These are phyloP conservation scores for Crypturellus tataupa DNA, from an alignment of 2,797 vertebrate species.

Conservation along the genomic window DNA sequence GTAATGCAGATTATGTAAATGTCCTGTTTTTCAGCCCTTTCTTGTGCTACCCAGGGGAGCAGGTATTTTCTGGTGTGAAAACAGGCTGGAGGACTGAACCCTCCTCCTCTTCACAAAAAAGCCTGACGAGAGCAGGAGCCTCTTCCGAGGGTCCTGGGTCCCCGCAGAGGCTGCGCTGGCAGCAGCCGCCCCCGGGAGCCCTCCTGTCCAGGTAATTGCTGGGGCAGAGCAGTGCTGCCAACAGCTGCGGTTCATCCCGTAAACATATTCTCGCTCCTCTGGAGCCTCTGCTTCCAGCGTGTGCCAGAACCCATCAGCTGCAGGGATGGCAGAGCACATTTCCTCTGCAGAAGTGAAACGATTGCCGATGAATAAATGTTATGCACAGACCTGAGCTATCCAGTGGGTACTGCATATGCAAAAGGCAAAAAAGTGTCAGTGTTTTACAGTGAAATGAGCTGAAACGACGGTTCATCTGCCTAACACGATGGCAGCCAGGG, in stretches of 20 bases:
- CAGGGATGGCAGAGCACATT: conserved; percentile 29
- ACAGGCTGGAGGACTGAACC: neutral
- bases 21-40: neutral
- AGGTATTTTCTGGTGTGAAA: neutral
- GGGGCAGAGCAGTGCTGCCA: conserved; percentile 55
- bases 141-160: neutral
- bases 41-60: neutral
- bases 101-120: neutral
- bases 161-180: fast-evolving
- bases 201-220: conserved; percentile 56
- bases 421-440: neutral
- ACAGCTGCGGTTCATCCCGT: conserved; percentile 57
- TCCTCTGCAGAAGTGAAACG: conserved; percentile 34
- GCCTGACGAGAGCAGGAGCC: neutral
- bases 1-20: neutral
- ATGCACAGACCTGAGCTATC: conserved; percentile 27
- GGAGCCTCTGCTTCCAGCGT: conserved; percentile 32
- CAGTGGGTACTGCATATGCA: neutral
- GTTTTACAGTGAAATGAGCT: conserved; percentile 16
- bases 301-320: conserved; percentile 59
- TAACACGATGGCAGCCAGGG: neutral
- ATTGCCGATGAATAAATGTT: conserved; percentile 54
- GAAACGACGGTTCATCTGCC: neutral
- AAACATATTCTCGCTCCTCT: conserved; percentile 49
- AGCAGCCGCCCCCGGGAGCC: conserved; percentile 54